phyloP scores from a whole-genome alignment of 2,113 vertebrate species.

The Podocnemis expansa region DNA sequence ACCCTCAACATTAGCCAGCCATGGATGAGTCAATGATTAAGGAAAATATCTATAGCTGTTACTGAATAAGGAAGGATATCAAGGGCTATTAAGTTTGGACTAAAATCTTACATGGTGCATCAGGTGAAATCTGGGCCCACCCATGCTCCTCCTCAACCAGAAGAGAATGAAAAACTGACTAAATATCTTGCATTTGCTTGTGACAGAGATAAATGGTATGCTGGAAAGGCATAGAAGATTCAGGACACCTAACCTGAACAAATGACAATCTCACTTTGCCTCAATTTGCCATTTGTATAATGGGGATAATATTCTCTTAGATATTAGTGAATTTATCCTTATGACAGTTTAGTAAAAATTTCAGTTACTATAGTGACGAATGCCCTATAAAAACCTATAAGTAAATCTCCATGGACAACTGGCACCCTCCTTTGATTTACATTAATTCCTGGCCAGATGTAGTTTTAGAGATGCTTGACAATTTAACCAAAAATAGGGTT shows the following conservation, averaged over 20 bases:
- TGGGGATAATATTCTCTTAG: background rate
- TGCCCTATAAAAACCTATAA: background rate
- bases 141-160: background rate
- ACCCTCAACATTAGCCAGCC: background rate
- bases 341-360: background rate
- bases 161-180: background rate
- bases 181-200: background rate
- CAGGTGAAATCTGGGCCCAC: background rate
- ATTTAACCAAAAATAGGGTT: constrained; percentile 12
- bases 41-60: background rate
- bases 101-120: background rate
- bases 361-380: background rate
- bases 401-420: background rate
- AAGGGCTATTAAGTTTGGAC: background rate
- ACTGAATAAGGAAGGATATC: background rate
- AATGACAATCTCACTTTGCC: background rate
- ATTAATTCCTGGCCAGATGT: background rate
- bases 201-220: too few species aligned
- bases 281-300: background rate
- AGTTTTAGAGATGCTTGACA: background rate
- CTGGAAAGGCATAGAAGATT: background rate
- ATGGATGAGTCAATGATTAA: background rate
- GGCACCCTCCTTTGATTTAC: background rate
- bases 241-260: background rate
- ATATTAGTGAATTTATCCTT: too few species aligned